A percentile compares a stretch with the other conserved stretches of the same genome.
Evolutionary conservation across 2,888 invertebrate species (phyloP).

Genomic region (Drosophila histrio): DNA sequence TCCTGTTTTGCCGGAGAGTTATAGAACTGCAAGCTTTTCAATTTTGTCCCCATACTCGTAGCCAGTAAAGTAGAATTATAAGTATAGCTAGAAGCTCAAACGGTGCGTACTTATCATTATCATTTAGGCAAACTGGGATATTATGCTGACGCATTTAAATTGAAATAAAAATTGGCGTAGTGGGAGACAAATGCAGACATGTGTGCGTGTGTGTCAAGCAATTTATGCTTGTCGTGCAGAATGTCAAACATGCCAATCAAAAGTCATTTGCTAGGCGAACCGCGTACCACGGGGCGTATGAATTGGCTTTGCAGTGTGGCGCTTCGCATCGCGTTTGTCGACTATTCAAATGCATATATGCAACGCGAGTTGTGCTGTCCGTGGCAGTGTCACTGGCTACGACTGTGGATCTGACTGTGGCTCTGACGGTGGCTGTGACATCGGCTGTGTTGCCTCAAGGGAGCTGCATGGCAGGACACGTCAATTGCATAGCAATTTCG

Average conservation of each 20-base stretch:
- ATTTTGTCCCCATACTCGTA: conserved; percentile 27
- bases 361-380: conserved; percentile 1
- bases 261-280: conserved; percentile 66
- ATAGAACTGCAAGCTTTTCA: conserved; percentile 58
- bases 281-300: conserved; percentile 55
- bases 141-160: conserved; percentile 74
- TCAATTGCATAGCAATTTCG: conserved; percentile 64
- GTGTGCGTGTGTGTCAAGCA: conserved; percentile 38
- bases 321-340: conserved; percentile 7
- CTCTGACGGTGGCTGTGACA: conserved; percentile 8
- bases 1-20: conserved; percentile 8
- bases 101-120: conserved; percentile 43
- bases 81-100: conserved; percentile 24
- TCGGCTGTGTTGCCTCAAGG: conserved; percentile 20
- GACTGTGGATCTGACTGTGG: conserved; percentile 10
- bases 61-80: conserved; percentile 29
- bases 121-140: conserved; percentile 56
- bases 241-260: conserved; percentile 80
- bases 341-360: conserved; percentile 16
- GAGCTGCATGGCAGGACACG: conserved; percentile 45
- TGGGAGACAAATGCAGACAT: not conserved
- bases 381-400: conserved; percentile 1
- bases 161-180: conserved; percentile 57
- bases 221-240: conserved; percentile 74
- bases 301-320: conserved; percentile 36